Base-by-base conservation (phyloP, 2,797 vertebrate species). In the Lagothrix lagotricha region DNA sequence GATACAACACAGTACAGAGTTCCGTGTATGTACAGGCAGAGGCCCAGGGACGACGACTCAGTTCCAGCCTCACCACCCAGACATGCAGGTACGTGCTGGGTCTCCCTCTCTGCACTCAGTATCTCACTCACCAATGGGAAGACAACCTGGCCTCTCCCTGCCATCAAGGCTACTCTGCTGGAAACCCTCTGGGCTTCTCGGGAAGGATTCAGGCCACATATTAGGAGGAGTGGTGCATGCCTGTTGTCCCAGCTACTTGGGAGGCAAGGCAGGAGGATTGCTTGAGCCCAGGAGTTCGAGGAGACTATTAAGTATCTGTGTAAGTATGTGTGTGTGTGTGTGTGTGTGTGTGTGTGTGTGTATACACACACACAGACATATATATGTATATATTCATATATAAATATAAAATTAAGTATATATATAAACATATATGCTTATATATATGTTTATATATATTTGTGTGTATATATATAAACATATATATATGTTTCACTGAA, bases 281-380 rank as follows among this genome's bases (percentile, higher is more conserved):
- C 67, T 72, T 72, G n/a, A 72, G 67, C n/a, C 67, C n/a, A 39
- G 67, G 67, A 22, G 0, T 36, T 39, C 4, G 0, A 39, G 33
- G 67, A 20, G 52, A 54, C 20, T 54, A 22, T 54, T 54, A 54
- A 22, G 52, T 52, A 20, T 52, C 19, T 52, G 7, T 5, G 17
- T 52, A 19, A 19, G 50, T 52, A 7, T 7, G 44, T 44, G 44
- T 46, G 44, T 46, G 44, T 46, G 44, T 46, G 8, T 46, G 44
- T 46, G 44, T 46, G 44, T 46, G 44, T 15, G 14, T 17, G 15
- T 5, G 15, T 17, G 15, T 6, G 15, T 17, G 15, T 17, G 14
- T 3, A 3, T 13, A 2, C 2, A 20, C 0, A 52, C 48, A 50
- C 50, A 50, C 15, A 50, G 5, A 50, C 0, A 20, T 0, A 52